Base-by-base conservation (phyloP, 2,797 vertebrate genomes). In the Manis crassicaudata region DNA sequence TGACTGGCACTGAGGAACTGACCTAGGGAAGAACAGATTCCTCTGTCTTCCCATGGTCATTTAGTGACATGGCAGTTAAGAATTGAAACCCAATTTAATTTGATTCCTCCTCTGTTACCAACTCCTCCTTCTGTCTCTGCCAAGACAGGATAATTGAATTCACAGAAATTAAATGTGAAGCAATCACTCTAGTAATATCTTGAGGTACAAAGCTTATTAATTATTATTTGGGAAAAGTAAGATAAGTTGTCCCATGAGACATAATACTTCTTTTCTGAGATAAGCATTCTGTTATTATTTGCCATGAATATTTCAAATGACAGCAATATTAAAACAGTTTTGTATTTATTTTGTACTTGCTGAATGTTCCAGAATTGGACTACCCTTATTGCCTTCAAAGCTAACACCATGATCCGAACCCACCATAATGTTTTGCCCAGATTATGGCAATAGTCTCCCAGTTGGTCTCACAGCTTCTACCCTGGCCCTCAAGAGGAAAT, bases 201-300 rank as follows among this genome's bases (percentile, higher is more conserved):
- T 21, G 50, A 70, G 18, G 37, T 52, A 7, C 23, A 85, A 75
- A 46, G 13, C 50, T 88, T 63, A 4, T 85, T 80, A 93, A 79
- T 95, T 72, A 62, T 58, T 46, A 72, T 73, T 83, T 84, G 43
- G 58, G 58, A 80, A 88, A 90, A 54, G 62, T 70, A 80, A 83
- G 8, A n/a, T 25, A 68, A 62, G 43, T 88, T 80, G 27, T 88
- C 73, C 67, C 40, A 8, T 37, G 63, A 87, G 43, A 65, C 27
- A 56, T n/a, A 88, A 70, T 16, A 35, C 27, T 88, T 82, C 29
- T 67, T 58, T 83, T 60, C 27, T 56, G 9, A 80, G 35, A 20
- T 86, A 52, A 62, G 27, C 29, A 7, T 25, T 32, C 46, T 63
- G 32, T 63, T 75, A 73, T 29, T 62, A 70, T 75, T 46, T 4